Conservation (phyloP, 23 tunicate species). For the Ascidia mentula region DNA sequence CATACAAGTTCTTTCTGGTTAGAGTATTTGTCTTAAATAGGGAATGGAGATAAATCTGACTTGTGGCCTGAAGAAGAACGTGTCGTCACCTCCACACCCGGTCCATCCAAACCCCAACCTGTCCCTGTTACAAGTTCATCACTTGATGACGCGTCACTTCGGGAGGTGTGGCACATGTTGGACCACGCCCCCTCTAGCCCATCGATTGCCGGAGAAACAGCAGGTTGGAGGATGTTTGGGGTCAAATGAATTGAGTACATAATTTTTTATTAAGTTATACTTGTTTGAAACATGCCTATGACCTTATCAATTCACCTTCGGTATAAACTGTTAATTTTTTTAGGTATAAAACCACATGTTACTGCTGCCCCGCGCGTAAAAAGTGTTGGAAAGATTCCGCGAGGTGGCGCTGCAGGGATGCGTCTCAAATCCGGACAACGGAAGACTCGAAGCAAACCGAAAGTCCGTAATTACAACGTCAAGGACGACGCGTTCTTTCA, state of each 20-base stretch:
- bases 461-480: constrained; percentile 75
- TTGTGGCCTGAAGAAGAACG: too few relatives aligned
- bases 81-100: neutral
- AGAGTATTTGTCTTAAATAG: too few relatives aligned
- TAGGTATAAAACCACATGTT: neutral
- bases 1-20: too few relatives aligned
- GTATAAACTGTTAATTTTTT: too few relatives aligned
- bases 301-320: too few relatives aligned
- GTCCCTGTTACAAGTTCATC: neutral
- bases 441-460: constrained; percentile 19
- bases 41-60: too few relatives aligned
- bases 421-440: neutral
- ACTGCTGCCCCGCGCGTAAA: neutral
- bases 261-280: too few relatives aligned
- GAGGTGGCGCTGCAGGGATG: neutral
- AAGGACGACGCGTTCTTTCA: constrained; percentile 36
- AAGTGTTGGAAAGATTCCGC: neutral
- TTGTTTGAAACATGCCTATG: too few relatives aligned
- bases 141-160: constrained; percentile 26
- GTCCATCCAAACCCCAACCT: neutral
- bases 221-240: neutral
- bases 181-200: constrained; percentile 78
- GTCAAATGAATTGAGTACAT: too few relatives aligned
- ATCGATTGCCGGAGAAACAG: constrained; percentile 33
- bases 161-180: constrained; percentile 56